phyloP scores from a whole-genome alignment of 2,113 vertebrate genomes.

The Cavia aperea region DNA sequence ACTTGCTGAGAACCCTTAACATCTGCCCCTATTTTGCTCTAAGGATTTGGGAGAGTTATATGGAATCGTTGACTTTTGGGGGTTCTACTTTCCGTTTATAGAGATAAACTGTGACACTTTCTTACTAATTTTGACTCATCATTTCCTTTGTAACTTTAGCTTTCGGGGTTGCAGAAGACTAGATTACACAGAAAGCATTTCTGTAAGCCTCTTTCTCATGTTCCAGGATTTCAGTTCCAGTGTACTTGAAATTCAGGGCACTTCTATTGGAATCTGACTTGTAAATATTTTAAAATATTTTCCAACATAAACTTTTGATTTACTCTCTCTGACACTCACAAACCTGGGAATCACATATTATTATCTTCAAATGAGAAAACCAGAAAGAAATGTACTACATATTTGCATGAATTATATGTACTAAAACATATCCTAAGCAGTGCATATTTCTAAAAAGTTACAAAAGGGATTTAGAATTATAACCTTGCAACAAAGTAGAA shows the following conservation, averaged over 20 bases:
- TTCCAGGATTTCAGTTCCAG: neutral
- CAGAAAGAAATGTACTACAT: neutral
- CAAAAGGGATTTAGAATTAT: neutral
- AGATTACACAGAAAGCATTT: neutral
- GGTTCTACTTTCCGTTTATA: neutral
- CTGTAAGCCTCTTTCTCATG: neutral
- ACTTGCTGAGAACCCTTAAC: neutral
- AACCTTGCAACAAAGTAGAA: neutral
- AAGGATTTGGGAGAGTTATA: too few relatives aligned
- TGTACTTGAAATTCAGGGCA: slow-evolving; percentile 46
- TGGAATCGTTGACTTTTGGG: neutral
- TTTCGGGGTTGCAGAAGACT: neutral
- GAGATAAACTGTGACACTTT: neutral
- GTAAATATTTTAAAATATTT: slow-evolving; percentile 45
- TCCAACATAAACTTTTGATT: neutral
- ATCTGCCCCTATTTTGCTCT: neutral
- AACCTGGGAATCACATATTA: neutral
- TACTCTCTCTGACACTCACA: neutral
- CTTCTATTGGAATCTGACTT: neutral
- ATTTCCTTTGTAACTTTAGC: neutral
- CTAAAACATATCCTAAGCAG: neutral
- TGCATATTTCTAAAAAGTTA: neutral
- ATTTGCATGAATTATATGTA: neutral
- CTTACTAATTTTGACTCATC: neutral
- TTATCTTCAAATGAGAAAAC: slow-evolving; percentile 8